Evolutionary conservation across 1,140 invertebrate species (phyloP), one percentile per base, ranked within the genome.

Genomic region (Drosophila ironensis): DNA sequence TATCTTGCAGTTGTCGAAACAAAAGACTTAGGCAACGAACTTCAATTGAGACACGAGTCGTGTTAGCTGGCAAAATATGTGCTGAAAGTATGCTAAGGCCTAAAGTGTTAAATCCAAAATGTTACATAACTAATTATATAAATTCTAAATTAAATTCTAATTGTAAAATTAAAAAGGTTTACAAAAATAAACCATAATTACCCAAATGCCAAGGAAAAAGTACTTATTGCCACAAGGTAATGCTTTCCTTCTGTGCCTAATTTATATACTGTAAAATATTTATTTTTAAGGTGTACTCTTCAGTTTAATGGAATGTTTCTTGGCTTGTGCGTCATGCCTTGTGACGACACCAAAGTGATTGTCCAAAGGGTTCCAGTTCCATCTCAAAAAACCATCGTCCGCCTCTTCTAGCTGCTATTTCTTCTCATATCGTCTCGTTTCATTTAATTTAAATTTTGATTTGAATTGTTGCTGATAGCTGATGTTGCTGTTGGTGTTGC

Each of bases 391-490:
- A 35, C 24, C 27, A 40, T 41, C 42, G 24, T 12, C 54, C 20
- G 25, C 57, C 69, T 70, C 80, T 82, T 82, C 80, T 84, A 61
- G 52, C 20, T 42, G 41, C 48, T 46, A 51, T 66, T 59, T 57
- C 57, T 71, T 30, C 38, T 61, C 44, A 41, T 38, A 75, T 67
- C 72, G 68, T 54, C 61, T 64, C 51, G 47, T 73, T 66, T 86
- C 76, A 80, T 86, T 86, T 84, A 61, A 84, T 86, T 84, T 80
- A 80, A 86, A 86, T 84, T 86, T 84, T 71, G 74, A 80, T 84
- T 84, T 86, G 70, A 74, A 74, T 74, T 82, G 56, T 35, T 59
- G 72, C 69, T 75, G 30, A 33, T 33, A 33, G 72, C 45, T 73
- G 72, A 70, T 75, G 72, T 51, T 72, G 53, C 51, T 78, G 51